Evolutionary conservation across 2,113 vertebrate species (phyloP), one percentile per base, ranked within the genome.

Genomic region (Brachyhypopomus gauderio): DNA sequence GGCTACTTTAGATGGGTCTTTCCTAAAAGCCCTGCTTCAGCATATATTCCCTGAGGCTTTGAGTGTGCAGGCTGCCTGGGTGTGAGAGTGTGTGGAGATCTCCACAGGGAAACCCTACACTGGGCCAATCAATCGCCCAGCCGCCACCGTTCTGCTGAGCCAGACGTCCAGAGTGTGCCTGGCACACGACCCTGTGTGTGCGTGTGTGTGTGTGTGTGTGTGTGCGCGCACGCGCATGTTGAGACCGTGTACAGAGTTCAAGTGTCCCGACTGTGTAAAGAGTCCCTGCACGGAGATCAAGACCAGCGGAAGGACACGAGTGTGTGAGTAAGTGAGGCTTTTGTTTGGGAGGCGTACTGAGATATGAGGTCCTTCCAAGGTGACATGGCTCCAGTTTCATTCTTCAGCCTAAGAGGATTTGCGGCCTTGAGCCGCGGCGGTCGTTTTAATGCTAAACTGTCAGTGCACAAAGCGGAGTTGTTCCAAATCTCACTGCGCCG

Each of bases 101-200:
- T 87, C 86, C 63, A 58, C 69, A 48, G 85, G 82, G 82, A 83
- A 87, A 84, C 79, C 36, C 88, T 38, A 71, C 75, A 64, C 55
- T 23, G 12, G 41, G 81, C 22, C 72, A 84, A 93, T 93, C 92
- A 88, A 93, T 93, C 82, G 56, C 45, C 25, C 80, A 83, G 89
- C 88, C 87, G 90, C 88, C 91, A 66, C 59, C 66, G 3, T 89
- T 93, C 91, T 92, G 92, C 92, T 92, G 91, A 92, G 86, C 62
- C 83, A 83, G 45, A 72, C 77, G 83, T 88, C 89, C 83, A 23
- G 73, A 85, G 55, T 79, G 23, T 83, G 85, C 72, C 45, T 72
- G 84, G 79, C 77, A 86, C 62, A 81, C 80, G 77, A 84, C 60
- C 25, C 75, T 75, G 63, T 67, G 67, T 25, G 74, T 52, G 75